These are phyloP conservation scores for Galleria mellonella DNA, from an alignment of 1,140 invertebrate genomes.

Conservation along the genomic window DNA sequence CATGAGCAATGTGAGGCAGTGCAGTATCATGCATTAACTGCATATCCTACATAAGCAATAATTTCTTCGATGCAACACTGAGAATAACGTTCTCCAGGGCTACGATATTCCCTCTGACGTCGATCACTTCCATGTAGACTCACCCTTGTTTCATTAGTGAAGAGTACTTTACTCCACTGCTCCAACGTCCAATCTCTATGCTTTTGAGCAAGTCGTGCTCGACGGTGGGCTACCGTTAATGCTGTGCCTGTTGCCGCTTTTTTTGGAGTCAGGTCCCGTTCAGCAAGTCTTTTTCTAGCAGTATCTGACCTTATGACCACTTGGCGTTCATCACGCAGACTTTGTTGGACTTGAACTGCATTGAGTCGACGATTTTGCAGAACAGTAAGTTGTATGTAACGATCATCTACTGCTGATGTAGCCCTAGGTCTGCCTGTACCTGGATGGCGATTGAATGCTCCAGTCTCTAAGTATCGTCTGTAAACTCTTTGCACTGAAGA, in stretches of 20 bases:
- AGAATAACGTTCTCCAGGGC: conserved; percentile 3
- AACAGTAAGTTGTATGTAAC: conserved; percentile 11
- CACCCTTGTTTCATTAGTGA: no score
- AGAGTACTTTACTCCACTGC: no score
- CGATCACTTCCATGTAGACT: no score
- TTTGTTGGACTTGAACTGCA: no score
- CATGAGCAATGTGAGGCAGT: conserved; percentile 27
- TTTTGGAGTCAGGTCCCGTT: conserved; percentile 12
- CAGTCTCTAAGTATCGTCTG: conserved; percentile 15
- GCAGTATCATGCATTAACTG: conserved; percentile 49
- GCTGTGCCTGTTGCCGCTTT: conserved; percentile 4
- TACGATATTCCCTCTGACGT: conserved; percentile 4
- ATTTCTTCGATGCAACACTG: no score
- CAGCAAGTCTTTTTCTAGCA: no score
- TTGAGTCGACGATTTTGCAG: no score
- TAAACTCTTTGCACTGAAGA: conserved; percentile 20
- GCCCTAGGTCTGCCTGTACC: conserved; percentile 8
- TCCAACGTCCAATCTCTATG: no score
- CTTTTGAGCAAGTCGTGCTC: no score
- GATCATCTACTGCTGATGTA: conserved; percentile 14
- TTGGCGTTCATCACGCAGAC: no score
- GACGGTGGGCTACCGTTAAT: no score
- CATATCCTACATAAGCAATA: not conserved
- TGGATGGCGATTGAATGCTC: conserved; percentile 9
- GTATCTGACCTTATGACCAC: no score